These are phyloP conservation scores for Dorcus hopei DNA, from an alignment of 2,888 invertebrate genomes.

Conservation along the genomic window DNA sequence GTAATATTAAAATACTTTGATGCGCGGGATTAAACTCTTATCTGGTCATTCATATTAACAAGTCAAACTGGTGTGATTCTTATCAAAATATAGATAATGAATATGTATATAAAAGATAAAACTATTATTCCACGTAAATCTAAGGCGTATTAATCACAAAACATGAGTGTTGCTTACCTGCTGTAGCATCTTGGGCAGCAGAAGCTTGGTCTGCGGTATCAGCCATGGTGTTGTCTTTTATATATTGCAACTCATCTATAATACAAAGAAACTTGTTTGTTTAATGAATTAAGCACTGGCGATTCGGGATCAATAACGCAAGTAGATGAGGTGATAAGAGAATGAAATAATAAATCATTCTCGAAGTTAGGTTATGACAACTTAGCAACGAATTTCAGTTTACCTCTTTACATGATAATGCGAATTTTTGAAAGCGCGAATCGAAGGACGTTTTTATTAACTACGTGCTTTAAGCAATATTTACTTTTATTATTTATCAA, in stretches of 20 bases:
- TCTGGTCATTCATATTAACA: not conserved
- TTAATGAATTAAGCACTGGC: no score
- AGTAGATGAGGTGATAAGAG: no score
- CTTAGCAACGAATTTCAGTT: not conserved
- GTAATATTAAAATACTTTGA: no score
- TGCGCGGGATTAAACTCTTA: not conserved
- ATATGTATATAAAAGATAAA: not conserved
- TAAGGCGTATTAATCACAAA: not conserved
- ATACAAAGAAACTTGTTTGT: not conserved
- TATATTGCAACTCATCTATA: not conserved
- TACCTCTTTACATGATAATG: not conserved
- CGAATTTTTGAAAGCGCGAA: not conserved
- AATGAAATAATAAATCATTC: no score
- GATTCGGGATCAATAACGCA: no score
- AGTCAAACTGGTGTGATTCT: not conserved
- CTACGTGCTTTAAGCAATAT: not conserved
- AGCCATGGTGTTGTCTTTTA: not conserved
- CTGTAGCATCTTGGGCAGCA: not conserved
- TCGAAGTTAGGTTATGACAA: not conserved
- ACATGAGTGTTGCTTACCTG: not conserved
- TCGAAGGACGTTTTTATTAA: not conserved
- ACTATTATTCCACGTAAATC: not conserved
- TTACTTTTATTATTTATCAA: not conserved
- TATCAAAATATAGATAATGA: not conserved
- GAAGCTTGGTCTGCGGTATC: not conserved